Evolutionary conservation across 2,113 vertebrate genomes (phyloP).

Genomic region (Charadrius vociferus): DNA sequence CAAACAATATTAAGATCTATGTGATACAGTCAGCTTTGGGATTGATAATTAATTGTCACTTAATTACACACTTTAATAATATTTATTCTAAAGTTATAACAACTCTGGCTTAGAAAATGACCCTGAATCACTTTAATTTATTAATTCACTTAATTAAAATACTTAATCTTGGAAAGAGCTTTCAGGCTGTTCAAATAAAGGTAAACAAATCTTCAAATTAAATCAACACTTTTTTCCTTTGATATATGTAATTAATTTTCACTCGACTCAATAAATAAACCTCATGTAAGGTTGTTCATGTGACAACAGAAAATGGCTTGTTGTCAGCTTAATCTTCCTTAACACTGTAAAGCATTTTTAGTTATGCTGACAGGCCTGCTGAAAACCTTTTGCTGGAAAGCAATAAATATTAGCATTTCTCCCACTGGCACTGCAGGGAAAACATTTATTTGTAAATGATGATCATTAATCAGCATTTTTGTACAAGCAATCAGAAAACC

Average conservation of each 20-base stretch:
- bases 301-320: constrained; percentile 65
- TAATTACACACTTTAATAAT: constrained; percentile 65
- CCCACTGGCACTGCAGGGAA: constrained; percentile 26
- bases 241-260: constrained; percentile 74
- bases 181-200: constrained; percentile 64
- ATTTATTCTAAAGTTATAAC: constrained; percentile 69
- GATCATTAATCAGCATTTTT: constrained; percentile 61
- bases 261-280: constrained; percentile 60
- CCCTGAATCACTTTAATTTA: constrained; percentile 66
- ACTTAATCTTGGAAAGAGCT: constrained; percentile 68
- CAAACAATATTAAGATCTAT: constrained; percentile 55
- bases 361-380: constrained; percentile 57
- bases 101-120: constrained; percentile 63
- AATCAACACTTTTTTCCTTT: constrained; percentile 66
- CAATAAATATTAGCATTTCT: constrained; percentile 64
- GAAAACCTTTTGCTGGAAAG: constrained; percentile 59
- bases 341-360: constrained; percentile 55
- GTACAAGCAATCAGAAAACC: constrained; percentile 34
- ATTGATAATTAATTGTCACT: constrained; percentile 63
- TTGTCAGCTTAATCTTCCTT: constrained; percentile 69
- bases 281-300: constrained; percentile 57
- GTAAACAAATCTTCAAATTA: constrained; percentile 73
- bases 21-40: constrained; percentile 3
- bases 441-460: constrained; percentile 68
- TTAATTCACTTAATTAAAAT: constrained; percentile 73